Conservation (phyloP, 2,113 vertebrate species). For the Tetrao urogallus region DNA sequence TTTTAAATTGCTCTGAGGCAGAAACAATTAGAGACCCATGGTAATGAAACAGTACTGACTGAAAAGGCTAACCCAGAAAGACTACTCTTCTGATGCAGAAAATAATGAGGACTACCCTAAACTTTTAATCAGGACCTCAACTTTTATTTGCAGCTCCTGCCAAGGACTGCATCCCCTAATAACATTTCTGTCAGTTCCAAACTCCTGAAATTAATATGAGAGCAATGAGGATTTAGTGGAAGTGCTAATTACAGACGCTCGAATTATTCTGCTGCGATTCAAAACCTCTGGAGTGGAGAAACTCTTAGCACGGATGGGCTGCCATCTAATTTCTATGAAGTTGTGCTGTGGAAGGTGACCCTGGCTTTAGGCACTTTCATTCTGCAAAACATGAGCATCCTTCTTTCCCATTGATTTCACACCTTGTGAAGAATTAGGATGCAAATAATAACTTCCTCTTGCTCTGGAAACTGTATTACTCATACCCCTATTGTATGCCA, state of each 20-base stretch:
- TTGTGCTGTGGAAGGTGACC: conserved; percentile 63
- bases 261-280: conserved; percentile 58
- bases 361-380: conserved; percentile 7
- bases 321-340: conserved; percentile 41
- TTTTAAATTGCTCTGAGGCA: neutral
- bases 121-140: conserved; percentile 56
- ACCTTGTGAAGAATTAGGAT: neutral
- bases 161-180: conserved; percentile 40
- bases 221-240: conserved; percentile 55
- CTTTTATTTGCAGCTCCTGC: conserved; percentile 42
- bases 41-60: neutral
- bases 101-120: conserved; percentile 52
- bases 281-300: conserved; percentile 68
- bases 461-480: neutral
- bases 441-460: conserved; percentile 4
- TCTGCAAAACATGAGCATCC: neutral
- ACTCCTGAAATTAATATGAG: conserved; percentile 65
- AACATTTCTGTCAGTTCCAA: conserved; percentile 37
- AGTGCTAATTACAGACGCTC: conserved; percentile 57
- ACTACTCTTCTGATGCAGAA: conserved; percentile 15
- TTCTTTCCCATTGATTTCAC: neutral
- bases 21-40: neutral
- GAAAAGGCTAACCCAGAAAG: neutral
- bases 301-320: conserved; percentile 56
- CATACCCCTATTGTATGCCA: fast-evolving